phyloP scores from a whole-genome alignment of 2,888 invertebrate species.

The Andrena bucephala region DNA sequence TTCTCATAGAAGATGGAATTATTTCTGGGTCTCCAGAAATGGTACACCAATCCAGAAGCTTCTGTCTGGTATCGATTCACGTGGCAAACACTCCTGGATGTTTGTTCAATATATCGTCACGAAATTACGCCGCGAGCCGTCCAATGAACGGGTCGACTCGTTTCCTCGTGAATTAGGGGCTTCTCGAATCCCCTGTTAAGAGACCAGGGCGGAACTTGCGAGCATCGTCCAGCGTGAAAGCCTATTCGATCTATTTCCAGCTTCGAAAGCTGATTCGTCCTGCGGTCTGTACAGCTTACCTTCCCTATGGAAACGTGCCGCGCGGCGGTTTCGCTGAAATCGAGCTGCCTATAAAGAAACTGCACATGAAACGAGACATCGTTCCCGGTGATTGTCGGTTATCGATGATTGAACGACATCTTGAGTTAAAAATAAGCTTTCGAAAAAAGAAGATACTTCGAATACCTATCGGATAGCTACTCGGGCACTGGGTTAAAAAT shows the following conservation, averaged over 20 bases:
- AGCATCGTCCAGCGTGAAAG: constrained; percentile 31
- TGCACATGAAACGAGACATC: not conserved
- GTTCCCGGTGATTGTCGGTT: too few relatives aligned
- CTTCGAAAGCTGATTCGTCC: constrained; percentile 9
- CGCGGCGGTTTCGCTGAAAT: constrained; percentile 1
- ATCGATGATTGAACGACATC: too few relatives aligned
- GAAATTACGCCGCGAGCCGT: constrained; percentile 27
- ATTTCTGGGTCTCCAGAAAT: not conserved
- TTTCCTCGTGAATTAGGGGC: constrained; percentile 45
- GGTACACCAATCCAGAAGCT: not conserved
- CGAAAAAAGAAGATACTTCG: too few relatives aligned
- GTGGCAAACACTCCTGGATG: constrained; percentile 27
- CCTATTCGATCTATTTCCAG: constrained; percentile 38
- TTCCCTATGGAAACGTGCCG: not conserved
- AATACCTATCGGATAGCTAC: too few relatives aligned
- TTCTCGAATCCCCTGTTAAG: constrained; percentile 46
- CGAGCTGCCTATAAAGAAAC: constrained; percentile 5
- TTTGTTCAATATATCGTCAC: not conserved
- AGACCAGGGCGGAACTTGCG: constrained; percentile 33
- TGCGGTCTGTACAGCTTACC: not conserved
- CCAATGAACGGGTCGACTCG: constrained; percentile 40
- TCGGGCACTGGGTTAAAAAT: too few relatives aligned
- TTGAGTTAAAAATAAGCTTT: too few relatives aligned
- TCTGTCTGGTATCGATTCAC: constrained; percentile 11
- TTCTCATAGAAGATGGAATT: not conserved